Evolutionary conservation across 1,140 invertebrate genomes (phyloP), one percentile per base, ranked within the genome.

Genomic region (Drosophila truncata): DNA sequence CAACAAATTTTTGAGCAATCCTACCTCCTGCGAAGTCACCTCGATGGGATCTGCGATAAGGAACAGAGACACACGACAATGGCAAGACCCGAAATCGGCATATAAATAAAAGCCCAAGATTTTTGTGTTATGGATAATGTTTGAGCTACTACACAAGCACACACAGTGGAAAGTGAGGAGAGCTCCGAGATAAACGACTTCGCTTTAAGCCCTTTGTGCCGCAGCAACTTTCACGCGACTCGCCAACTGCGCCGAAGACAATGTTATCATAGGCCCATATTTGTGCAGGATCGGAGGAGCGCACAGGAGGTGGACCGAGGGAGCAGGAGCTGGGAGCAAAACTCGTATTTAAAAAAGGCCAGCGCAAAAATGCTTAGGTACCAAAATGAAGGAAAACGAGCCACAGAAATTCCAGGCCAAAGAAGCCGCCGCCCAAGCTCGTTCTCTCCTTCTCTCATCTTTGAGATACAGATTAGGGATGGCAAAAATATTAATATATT

Each of bases 231-330:
- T 86, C 82, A 86, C 82, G 82, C 82, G 65, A 44, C 76, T 39
- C 41, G 76, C 50, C 57, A 65, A 69, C 54, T 59, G 52, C 57
- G 18, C 65, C 42, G 23, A 82, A 86, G 83, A 87, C 82, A 86
- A 86, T 86, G 82, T 87, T 86, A 86, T 87, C 83, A 86, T 87
- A 86, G 82, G 83, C 83, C 80, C 71, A 87, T 75, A 84, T 85
- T 84, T 84, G 81, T 85, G 82, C 84, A 80, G 82, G 66, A 84
- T 75, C 27, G 61, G 11, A 54, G 41, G 44, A 54, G 14, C 39
- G 23, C 27, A 25, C 46, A 62, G 29, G 42, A 44, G 46, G 41
- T 27, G 44, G 39, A 55, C 27, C 49, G 18, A 11, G 20, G 14
- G 27, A 47, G 46, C 69, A 25, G 60, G 46, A 58, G 62, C 37